Conservation (phyloP, 2,113 vertebrate species). For the Triplophysa siluroides region DNA sequence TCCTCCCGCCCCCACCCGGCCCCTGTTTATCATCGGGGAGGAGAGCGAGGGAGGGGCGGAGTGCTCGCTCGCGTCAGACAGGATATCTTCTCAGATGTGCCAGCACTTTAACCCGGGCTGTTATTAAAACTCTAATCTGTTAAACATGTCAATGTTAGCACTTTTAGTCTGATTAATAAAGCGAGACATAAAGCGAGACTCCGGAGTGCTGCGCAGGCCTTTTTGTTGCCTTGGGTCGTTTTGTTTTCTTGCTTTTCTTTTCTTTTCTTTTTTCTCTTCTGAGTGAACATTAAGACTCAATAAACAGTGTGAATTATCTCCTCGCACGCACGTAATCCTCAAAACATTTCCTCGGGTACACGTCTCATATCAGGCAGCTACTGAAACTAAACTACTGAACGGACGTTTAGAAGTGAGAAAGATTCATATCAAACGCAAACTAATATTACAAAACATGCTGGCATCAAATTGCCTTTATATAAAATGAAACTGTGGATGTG, state of each 20-base stretch:
- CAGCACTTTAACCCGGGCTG: conserved; percentile 78
- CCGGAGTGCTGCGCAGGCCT: conserved; percentile 79
- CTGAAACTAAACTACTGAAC: background rate
- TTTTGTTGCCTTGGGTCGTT: conserved; percentile 66
- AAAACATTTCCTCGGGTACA: background rate
- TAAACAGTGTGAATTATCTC: conserved; percentile 2
- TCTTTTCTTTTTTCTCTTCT: conserved; percentile 43
- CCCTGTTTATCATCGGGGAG: conserved; percentile 52
- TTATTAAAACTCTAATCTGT: conserved; percentile 88
- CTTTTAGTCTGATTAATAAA: conserved; percentile 93
- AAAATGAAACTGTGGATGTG: conserved; percentile 60
- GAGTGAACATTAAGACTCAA: background rate
- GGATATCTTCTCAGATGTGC: conserved; percentile 77
- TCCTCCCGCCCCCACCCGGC: conserved; percentile 36
- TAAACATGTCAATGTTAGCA: conserved; percentile 93
- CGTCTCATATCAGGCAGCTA: background rate
- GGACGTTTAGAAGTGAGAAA: background rate
- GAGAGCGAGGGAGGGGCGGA: background rate
- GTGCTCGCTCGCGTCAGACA: conserved; percentile 67
- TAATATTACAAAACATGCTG: background rate
- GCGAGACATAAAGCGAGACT: conserved; percentile 67
- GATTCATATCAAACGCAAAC: background rate
- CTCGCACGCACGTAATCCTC: background rate
- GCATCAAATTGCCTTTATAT: conserved; percentile 29
- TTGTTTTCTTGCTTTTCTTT: conserved; percentile 63